Evolutionary conservation across 2,113 vertebrate species (phyloP), one percentile per base, ranked within the genome.

Genomic region (Brachyistius frenatus): DNA sequence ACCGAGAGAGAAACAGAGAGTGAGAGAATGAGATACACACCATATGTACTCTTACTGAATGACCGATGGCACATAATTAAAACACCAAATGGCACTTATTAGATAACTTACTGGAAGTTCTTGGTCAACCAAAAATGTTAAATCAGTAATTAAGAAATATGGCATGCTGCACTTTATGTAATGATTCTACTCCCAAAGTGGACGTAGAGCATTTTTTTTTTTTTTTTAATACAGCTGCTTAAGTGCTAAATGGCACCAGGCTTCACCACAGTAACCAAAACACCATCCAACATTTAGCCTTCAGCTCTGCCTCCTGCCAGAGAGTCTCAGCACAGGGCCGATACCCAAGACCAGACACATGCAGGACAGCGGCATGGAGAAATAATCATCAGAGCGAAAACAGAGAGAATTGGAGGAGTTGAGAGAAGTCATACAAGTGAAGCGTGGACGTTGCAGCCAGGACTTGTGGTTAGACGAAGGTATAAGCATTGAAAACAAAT

Each of bases 191-290:
- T n/a, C 60, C 44, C 31, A 23, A 49, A 71, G 58, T 52, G 67
- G 57, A 61, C 56, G 33, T 30, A 11, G 32, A 83, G 13, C 64
- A 70, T 65, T 70, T 55, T 64, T 23, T 23, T 23, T 23, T 23
- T n/a, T n/a, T n/a, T n/a, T n/a, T n/a, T n/a, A 64, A 39, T 62
- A 62, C 52, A 62, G 78, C 71, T 7, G 33, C 54, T 72, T 55
- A 14, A 63, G 76, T 39, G 60, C 36, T 84, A 58, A 73, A 86
- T 76, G 77, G 81, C 75, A 87, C 36, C 71, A 56, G 71, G 63
- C 81, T 81, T 80, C 15, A 16, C 86, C 83, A 73, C 83, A 69
- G 82, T 63, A 90, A 88, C 87, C 91, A 86, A 88, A 89, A 85
- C 86, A 86, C 76, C 69, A 69, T 33, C 85, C 83, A 86, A 71